A percentile compares a stretch with the other conserved stretches of the same genome.
phyloP scores from a whole-genome alignment of 1,140 invertebrate species.

The Bombus pascuorum region DNA sequence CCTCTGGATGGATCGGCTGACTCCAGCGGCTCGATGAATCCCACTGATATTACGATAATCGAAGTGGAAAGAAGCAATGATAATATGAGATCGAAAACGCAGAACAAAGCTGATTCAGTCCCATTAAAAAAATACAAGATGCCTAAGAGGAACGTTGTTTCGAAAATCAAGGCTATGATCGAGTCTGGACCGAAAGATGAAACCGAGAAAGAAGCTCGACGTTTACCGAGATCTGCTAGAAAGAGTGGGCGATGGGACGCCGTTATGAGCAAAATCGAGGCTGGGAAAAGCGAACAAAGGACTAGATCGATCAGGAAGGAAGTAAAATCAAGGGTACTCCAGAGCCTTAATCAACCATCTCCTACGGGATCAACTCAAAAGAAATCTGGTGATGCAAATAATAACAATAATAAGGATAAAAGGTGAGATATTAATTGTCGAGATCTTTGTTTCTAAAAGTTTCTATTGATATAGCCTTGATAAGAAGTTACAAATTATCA shows the following conservation, averaged over 20 bases:
- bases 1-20: constrained; percentile 64
- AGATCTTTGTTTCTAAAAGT: not conserved
- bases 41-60: constrained; percentile 74
- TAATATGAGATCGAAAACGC: constrained; percentile 47
- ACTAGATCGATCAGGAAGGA: constrained; percentile 88
- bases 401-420: constrained; percentile 78
- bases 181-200: constrained; percentile 82
- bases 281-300: constrained; percentile 87
- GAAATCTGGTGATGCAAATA: constrained; percentile 73
- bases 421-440: constrained; percentile 60
- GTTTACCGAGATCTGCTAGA: constrained; percentile 74
- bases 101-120: constrained; percentile 68
- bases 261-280: constrained; percentile 91
- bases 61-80: constrained; percentile 79
- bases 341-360: constrained; percentile 70
- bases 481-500: constrained; percentile 61
- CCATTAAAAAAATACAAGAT: constrained; percentile 88
- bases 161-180: constrained; percentile 89
- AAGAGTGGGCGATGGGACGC: constrained; percentile 89
- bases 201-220: constrained; percentile 72
- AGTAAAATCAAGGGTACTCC: constrained; percentile 90
- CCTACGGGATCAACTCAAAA: constrained; percentile 66
- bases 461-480: not conserved
- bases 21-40: constrained; percentile 56
- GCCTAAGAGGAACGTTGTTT: constrained; percentile 88